A percentile compares a stretch with the other conserved stretches of the same genome.
Evolutionary conservation across 2,113 vertebrate species (phyloP).

Genomic region (Toxotes jaculatrix): DNA sequence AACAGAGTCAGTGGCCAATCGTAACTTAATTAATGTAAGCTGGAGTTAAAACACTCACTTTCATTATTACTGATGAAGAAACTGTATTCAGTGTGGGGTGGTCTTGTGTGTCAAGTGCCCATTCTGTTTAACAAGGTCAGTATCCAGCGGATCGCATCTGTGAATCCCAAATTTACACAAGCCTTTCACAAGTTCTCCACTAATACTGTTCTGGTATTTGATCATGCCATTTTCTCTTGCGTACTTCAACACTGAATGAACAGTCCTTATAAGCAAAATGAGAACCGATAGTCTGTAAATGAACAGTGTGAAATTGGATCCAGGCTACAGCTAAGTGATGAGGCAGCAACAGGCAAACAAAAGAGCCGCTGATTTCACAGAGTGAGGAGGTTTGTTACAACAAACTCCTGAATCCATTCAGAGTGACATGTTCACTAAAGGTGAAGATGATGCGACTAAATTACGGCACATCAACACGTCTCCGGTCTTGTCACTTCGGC

Average conservation of each 20-base stretch:
- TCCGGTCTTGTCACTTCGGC: background rate
- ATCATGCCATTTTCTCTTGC: background rate
- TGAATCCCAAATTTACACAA: background rate
- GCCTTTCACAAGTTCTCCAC: constrained; percentile 1
- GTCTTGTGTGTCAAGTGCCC: background rate
- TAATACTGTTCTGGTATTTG: constrained; percentile 5
- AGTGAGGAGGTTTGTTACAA: constrained; percentile 13
- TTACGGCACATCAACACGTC: constrained; percentile 29
- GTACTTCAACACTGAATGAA: constrained; percentile 18
- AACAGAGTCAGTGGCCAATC: background rate
- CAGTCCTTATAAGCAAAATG: constrained; percentile 9
- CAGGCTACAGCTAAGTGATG: constrained; percentile 34
- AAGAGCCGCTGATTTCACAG: constrained; percentile 22
- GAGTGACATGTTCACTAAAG: constrained; percentile 6
- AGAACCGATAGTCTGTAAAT: constrained; percentile 12
- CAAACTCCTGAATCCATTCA: constrained; percentile 15
- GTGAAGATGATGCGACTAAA: constrained; percentile 6
- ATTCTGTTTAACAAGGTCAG: background rate
- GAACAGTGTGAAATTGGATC: constrained; percentile 33
- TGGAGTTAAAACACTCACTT: background rate
- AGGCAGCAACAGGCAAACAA: constrained; percentile 44
- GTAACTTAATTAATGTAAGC: background rate
- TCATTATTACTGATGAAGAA: background rate
- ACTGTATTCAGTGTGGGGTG: background rate
- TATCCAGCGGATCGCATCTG: background rate